Evolutionary conservation across 2,888 invertebrate genomes (phyloP), one percentile per base, ranked within the genome.

Genomic region (Odontocolon sp.): DNA sequence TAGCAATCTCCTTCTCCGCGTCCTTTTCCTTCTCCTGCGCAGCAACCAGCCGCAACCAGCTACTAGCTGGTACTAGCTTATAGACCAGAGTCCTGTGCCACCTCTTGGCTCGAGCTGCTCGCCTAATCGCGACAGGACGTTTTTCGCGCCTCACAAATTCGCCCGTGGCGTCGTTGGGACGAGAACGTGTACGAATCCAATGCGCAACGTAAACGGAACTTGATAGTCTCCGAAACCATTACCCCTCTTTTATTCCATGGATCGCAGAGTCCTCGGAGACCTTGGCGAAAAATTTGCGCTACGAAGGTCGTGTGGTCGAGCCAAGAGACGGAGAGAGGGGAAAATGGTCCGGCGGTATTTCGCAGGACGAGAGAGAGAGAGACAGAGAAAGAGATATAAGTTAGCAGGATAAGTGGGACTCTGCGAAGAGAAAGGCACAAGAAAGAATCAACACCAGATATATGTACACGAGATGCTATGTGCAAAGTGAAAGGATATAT

Each of bases 61-160:
- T 61, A 52, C 76, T 71, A 68, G 76, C 71, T 23, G 23, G 21
- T 50, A 56, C 6, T n/a, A 23, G 59, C 36, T 42, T 40, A 59
- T 57, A 56, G 77, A n/a, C n/a, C n/a, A 73, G 80, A 87, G 85
- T 89, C 89, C 89, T 89, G 89, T 86, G 89, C 89, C 86, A 90
- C 88, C 89, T 88, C 84, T 85, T 79, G 82, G 50, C 78, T 47
- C 80, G 71, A 71, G 77, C 85, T 90, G 85, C 80, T 82, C 84
- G 84, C 89, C 89, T 89, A 87, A 87, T 89, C 86, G 81, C 79
- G 83, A 40, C 89, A 90, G 89, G 89, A 90, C 85, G 85, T 83
- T 85, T 80, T 85, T 86, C 83, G 87, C 87, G 87, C 86, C 87
- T 87, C 85, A 82, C 81, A 82, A 84, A 84, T 83, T 84, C 84